phyloP scores from a whole-genome alignment of 2,797 vertebrate genomes.

The Sardinella longiceps region DNA sequence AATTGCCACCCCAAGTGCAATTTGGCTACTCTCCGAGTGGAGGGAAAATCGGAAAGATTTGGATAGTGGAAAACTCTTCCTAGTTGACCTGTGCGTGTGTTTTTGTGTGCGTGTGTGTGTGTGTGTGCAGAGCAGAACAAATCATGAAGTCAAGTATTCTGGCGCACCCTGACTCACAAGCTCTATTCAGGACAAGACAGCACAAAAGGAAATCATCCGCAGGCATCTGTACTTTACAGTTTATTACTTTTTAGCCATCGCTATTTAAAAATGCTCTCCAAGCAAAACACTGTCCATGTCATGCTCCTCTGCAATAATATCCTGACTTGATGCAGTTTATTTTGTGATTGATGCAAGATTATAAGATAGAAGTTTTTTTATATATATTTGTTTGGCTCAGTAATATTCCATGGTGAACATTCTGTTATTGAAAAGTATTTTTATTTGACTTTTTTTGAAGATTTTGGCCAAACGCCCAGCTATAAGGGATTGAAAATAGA shows the following conservation, averaged over 20 bases:
- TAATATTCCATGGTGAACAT: not conserved
- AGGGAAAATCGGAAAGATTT: slow-evolving; percentile 6
- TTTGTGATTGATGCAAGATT: slow-evolving; percentile 15
- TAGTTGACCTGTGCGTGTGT: not conserved
- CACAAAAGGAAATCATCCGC: slow-evolving; percentile 17
- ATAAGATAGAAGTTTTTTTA: not conserved
- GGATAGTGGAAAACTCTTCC: slow-evolving; percentile 9
- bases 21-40: not conserved
- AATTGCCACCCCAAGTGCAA: slow-evolving; percentile 13
- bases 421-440: not conserved
- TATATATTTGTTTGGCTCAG: not conserved
- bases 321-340: slow-evolving; percentile 13
- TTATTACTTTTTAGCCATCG: slow-evolving; percentile 21
- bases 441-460: not conserved
- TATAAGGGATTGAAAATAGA: not conserved
- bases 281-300: slow-evolving; percentile 21
- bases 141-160: not conserved
- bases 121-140: slow-evolving; percentile 4
- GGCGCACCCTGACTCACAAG: not conserved
- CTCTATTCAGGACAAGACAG: not conserved
- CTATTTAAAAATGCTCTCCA: slow-evolving; percentile 7
- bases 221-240: slow-evolving; percentile 11
- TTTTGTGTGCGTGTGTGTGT: not conserved
- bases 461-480: not conserved
- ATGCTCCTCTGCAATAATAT: slow-evolving; percentile 13